phyloP scores from a whole-genome alignment of 1,140 invertebrate species.

The Temnothorax curvispinosus region DNA sequence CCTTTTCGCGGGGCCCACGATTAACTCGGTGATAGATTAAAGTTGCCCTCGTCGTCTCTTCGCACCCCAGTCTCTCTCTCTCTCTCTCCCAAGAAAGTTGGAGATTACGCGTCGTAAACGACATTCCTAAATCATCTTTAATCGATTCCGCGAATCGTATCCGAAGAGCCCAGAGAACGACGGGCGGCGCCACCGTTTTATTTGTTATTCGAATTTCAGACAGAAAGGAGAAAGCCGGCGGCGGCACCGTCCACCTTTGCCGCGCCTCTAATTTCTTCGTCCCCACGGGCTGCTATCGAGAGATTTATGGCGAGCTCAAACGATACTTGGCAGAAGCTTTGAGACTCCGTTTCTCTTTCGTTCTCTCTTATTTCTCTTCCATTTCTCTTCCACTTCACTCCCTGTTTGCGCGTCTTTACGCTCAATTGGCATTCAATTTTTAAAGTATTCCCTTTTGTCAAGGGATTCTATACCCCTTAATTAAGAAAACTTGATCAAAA shows the following conservation, averaged over 20 bases:
- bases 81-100: not conserved
- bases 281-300: slow-evolving; percentile 27
- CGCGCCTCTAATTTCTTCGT: slow-evolving; percentile 43
- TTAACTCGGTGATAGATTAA: slow-evolving; percentile 35
- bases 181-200: slow-evolving; percentile 1
- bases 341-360: not conserved
- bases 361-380: not conserved
- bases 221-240: not conserved
- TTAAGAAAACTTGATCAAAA: not conserved
- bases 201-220: slow-evolving; percentile 62
- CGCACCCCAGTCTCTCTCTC: no score
- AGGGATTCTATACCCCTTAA: not conserved
- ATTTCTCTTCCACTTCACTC: not conserved
- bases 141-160: slow-evolving; percentile 25
- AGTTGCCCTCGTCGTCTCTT: slow-evolving; percentile 21
- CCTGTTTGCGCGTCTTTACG: not conserved
- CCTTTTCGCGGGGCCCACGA: not conserved
- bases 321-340: slow-evolving; percentile 48
- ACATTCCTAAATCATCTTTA: slow-evolving; percentile 59
- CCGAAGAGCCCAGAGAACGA: not conserved
- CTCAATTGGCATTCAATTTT: not conserved
- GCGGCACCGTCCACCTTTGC: slow-evolving; percentile 4
- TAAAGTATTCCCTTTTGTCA: not conserved
- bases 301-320: slow-evolving; percentile 54
- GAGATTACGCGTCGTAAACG: slow-evolving; percentile 48